Evolutionary conservation across 2,113 vertebrate genomes (phyloP).

Genomic region (Hydrochoerus hydrochaeris): DNA sequence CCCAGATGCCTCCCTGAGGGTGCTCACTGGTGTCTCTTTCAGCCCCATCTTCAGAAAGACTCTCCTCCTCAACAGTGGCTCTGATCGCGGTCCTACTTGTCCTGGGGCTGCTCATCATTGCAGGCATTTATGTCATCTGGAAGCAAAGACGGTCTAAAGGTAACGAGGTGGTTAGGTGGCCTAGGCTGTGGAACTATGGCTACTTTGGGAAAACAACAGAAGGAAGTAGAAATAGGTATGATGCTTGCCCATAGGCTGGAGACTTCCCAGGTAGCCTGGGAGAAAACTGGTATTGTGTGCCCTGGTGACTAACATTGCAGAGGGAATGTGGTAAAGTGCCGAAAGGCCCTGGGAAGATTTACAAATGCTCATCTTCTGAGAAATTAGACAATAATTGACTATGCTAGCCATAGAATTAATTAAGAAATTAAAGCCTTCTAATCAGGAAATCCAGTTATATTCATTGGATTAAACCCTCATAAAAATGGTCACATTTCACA

Average conservation of each 20-base stretch:
- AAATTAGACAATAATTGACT: neutral
- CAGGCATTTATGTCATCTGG: constrained; percentile 68
- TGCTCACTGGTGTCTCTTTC: constrained; percentile 50
- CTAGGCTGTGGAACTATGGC: neutral
- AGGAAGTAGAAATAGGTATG: neutral
- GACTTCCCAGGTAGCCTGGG: neutral
- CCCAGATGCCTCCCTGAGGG: neutral
- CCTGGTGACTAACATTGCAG: neutral
- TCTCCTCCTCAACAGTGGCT: constrained; percentile 63
- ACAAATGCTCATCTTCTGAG: constrained; percentile 3
- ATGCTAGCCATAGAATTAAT: constrained; percentile 31
- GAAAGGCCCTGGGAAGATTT: neutral
- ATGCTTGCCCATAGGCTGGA: neutral
- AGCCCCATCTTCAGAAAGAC: constrained; percentile 35
- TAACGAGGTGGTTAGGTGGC: constrained; percentile 22
- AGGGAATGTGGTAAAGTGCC: neutral
- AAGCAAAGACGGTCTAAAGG: constrained; percentile 79
- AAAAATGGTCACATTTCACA: constrained; percentile 6
- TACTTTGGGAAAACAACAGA: neutral
- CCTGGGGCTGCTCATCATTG: constrained; percentile 51
- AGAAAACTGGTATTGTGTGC: neutral
- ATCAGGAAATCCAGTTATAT: constrained; percentile 30
- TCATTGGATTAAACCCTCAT: constrained; percentile 8
- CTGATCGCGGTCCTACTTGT: constrained; percentile 61
- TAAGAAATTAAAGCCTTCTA: constrained; percentile 24